phyloP scores from a whole-genome alignment of 2,888 invertebrate genomes.

The Blera fallax region DNA sequence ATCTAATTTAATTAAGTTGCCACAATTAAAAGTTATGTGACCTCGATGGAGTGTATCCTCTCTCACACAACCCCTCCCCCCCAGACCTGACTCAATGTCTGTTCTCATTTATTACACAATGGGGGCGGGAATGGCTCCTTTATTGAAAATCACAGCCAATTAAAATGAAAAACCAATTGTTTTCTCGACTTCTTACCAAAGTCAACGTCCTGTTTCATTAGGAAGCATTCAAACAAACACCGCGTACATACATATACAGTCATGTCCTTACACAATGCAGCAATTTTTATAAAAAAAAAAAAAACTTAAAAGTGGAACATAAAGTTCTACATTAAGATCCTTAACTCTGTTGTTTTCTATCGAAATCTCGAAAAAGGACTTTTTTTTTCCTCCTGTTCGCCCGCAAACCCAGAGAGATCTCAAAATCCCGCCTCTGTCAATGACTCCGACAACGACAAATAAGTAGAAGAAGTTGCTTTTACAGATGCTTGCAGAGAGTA shows the following conservation, averaged over 20 bases:
- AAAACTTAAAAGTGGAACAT: constrained; percentile 60
- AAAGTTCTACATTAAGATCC: constrained; percentile 63
- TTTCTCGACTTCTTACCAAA: constrained; percentile 49
- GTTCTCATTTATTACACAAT: constrained; percentile 1
- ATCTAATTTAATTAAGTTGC: constrained; percentile 51
- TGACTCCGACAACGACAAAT: constrained; percentile 45
- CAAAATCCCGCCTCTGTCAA: neutral
- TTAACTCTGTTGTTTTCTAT: constrained; percentile 48
- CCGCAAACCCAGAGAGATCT: neutral
- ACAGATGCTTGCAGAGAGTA: neutral
- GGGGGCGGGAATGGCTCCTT: neutral
- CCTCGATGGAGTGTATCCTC: constrained; percentile 16
- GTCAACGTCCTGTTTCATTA: constrained; percentile 67
- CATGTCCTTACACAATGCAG: neutral
- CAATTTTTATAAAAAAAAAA: neutral
- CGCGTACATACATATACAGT: neutral
- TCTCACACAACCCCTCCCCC: neutral
- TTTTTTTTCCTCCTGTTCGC: neutral
- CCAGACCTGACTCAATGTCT: neutral
- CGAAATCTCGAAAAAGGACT: constrained; percentile 31
- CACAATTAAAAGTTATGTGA: constrained; percentile 48
- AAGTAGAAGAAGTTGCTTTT: constrained; percentile 33
- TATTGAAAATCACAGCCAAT: constrained; percentile 63
- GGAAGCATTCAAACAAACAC: constrained; percentile 39
- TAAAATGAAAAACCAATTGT: constrained; percentile 57